Evolutionary conservation across 2,888 invertebrate species (phyloP), one percentile per base, ranked within the genome.

Genomic region (Thecophora atra): DNA sequence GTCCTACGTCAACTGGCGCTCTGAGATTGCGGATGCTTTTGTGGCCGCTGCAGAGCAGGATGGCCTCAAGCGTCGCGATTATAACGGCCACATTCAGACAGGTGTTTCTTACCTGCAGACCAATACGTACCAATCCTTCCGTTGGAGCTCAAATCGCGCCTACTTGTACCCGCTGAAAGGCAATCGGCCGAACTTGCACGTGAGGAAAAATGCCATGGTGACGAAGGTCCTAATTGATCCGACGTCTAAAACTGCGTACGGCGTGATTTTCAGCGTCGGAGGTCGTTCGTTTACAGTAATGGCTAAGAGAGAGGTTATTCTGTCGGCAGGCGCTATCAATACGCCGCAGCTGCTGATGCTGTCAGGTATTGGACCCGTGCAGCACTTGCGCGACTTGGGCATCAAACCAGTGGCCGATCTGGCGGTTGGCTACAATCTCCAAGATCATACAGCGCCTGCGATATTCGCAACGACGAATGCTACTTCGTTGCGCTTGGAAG

Each of bases 331-430:
- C 0, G 90, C 94, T 0, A 91, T 95, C 72, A 94, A 93, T 77
- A 90, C 92, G 0, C 94, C 96, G 0, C 95, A 96, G 81, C 83
- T 96, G 11, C 88, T 96, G 7, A 93, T 95, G 94, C 83, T 94
- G 21, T 93, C 93, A 0, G 94, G 94, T 2, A 85, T 93, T 11
- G 91, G 91, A 2, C 91, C 91, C 0, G 87, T 86, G n/a, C 84
- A 89, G 62, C 90, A 91, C 76, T 86, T 91, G 3, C 81, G 83
- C 37, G 85, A 87, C 71, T 80, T 88, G 56, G 88, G 88, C n/a
- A 89, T 91, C 52, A 86, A 88, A 1, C 87, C 90, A 0, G 80
- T 92, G 44, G 86, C 87, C 54, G 89, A 91, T 80, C 83, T 91
- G 54, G 89, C 89, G 0, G 92, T 92, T 0, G 92, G 92, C 1